These are phyloP conservation scores for Ctenodactylus gundi DNA, from an alignment of 2,113 vertebrate genomes.

Conservation along the genomic window DNA sequence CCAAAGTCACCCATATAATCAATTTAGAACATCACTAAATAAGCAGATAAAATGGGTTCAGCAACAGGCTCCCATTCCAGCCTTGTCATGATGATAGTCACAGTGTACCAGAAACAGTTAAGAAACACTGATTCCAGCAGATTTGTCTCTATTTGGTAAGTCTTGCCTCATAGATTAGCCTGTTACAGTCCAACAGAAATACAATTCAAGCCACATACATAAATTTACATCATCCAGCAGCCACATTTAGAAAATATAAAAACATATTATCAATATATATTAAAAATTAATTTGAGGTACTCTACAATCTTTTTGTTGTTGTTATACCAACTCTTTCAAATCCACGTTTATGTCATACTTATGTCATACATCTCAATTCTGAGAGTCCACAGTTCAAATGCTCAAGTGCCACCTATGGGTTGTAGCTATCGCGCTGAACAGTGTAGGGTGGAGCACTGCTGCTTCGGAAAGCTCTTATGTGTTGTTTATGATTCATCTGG, in stretches of 20 bases:
- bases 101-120: background rate
- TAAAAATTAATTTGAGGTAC: background rate
- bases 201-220: background rate
- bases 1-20: background rate
- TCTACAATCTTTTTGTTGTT: background rate
- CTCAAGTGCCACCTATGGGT: background rate
- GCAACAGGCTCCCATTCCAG: background rate
- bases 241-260: background rate
- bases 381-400: background rate
- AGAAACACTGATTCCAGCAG: background rate
- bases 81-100: background rate
- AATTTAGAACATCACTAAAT: background rate
- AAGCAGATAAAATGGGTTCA: background rate
- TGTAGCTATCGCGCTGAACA: background rate
- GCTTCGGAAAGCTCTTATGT: background rate
- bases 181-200: background rate
- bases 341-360: background rate
- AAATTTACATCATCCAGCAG: background rate
- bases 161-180: background rate
- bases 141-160: background rate
- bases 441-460: background rate
- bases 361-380: background rate
- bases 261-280: conserved; percentile 10
- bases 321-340: background rate
- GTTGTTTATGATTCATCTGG: background rate